These are phyloP conservation scores for Phodopus roborovskii DNA, from an alignment of 2,113 vertebrate genomes.

Conservation along the genomic window DNA sequence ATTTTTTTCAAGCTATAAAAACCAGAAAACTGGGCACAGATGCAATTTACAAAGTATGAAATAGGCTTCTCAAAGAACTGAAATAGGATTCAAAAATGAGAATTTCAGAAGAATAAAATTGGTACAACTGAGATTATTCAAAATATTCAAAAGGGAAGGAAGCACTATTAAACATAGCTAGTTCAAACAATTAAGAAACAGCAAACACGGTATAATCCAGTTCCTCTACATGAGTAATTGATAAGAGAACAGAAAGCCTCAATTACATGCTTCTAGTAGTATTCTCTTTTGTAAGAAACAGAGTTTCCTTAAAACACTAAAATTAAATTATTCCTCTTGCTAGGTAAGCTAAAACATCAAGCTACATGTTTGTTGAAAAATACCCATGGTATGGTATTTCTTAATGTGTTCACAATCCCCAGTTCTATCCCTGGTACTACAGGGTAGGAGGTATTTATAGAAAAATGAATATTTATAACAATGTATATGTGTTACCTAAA, in stretches of 20 bases:
- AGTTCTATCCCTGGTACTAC: not conserved
- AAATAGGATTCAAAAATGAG: not conserved
- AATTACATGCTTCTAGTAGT: not conserved
- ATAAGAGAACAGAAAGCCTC: not conserved
- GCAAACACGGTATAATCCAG: not conserved
- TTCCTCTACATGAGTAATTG: not conserved
- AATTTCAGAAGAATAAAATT: constrained; percentile 2
- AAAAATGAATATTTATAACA: not conserved
- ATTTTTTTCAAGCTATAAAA: constrained; percentile 47
- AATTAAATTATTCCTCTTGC: not conserved
- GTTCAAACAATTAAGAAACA: not conserved
- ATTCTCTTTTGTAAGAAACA: not conserved
- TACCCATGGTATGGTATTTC: not conserved
- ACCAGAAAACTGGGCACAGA: not conserved
- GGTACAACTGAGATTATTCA: constrained; percentile 13
- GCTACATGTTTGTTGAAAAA: not conserved
- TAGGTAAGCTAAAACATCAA: not conserved
- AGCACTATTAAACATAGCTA: not conserved
- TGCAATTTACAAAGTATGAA: constrained; percentile 18
- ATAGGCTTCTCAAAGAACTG: not conserved
- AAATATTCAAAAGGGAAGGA: constrained; percentile 26
- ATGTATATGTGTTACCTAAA: not conserved
- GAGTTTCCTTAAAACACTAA: constrained; percentile 34
- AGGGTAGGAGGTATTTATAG: not conserved
- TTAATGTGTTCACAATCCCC: too few relatives aligned